Evolutionary conservation across 1,140 invertebrate species (phyloP).

Genomic region (Pseudomyrmex dendroicus): DNA sequence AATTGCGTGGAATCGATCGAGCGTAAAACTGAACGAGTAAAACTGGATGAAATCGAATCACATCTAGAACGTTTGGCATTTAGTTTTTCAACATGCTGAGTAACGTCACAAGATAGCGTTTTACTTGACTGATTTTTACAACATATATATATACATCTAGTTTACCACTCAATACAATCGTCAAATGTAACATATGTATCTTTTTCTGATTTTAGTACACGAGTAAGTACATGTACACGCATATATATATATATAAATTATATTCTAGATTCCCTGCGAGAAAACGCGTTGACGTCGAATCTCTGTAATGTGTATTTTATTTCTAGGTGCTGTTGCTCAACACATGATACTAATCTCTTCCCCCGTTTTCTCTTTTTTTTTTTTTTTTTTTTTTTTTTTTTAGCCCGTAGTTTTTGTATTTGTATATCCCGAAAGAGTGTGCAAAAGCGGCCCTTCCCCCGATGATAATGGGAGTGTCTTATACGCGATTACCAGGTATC

Average conservation of each 20-base stretch:
- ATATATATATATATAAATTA: slow-evolving; percentile 21
- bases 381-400: slow-evolving; percentile 49
- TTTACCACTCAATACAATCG: neutral
- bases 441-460: neutral
- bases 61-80: slow-evolving; percentile 30
- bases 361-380: neutral
- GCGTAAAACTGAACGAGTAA: neutral
- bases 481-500: slow-evolving; percentile 85
- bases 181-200: slow-evolving; percentile 2
- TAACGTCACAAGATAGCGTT: slow-evolving; percentile 19
- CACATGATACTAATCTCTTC: slow-evolving; percentile 62
- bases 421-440: neutral
- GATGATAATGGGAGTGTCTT: slow-evolving; percentile 83
- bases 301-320: slow-evolving; percentile 76
- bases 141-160: neutral
- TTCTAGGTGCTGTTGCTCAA: slow-evolving; percentile 76
- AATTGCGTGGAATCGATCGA: slow-evolving; percentile 42
- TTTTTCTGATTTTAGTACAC: slow-evolving; percentile 25
- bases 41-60: slow-evolving; percentile 15
- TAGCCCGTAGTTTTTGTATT: slow-evolving; percentile 54
- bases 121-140: neutral
- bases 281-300: slow-evolving; percentile 39
- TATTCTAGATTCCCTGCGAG: neutral
- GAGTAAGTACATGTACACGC: slow-evolving; percentile 52
- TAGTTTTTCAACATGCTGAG: slow-evolving; percentile 28